Base-by-base conservation (phyloP, 2,888 invertebrate species). In the Myopa tessellatipennis region DNA sequence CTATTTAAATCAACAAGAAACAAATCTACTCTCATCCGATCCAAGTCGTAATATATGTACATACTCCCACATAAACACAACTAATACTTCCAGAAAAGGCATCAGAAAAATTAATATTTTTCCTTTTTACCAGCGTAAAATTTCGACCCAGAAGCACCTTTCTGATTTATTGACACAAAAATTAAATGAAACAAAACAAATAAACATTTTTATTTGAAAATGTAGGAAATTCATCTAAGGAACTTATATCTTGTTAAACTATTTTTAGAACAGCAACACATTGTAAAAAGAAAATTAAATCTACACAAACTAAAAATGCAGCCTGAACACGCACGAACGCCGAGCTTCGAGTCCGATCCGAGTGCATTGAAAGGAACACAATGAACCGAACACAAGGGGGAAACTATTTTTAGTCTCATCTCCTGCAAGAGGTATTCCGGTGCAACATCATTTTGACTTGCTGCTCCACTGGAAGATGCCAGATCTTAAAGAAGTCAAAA, bases 351-450 rank as follows among this genome's bases (percentile, higher is more conserved):
- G 38, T 34, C 8, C 36, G 67, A 69, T 8, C 67, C 45, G 72
- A 70, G 65, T 55, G 45, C 34, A 61, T 26, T 65, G 34, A 74
- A 65, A 65, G 45, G 10, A 45, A 10, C 45, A 10, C 45, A 45
- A 6, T 6, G 3, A 45, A 45, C 45, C 45, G 3, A 45, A 45
- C 45, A 4, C 45, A 45, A 68, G 40, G 50, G 76, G 34, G 45
- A 40, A 70, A 74, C 76, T 79, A 79, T 79, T 77, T 76, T 65
- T 79, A 79, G 76, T 63, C 14, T 45, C 61, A 68, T 61, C 70
- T 63, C 50, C 69, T 50, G 58, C 71, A 58, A 58, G 45, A 45
- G 61, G 38, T 45, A 50, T 45, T 70, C 55, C 58, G 36, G 7
- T 61, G 16, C 26, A 18, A 73, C 73, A 8, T 38, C 38, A 34